Base-by-base conservation (phyloP, 1,140 invertebrate species). In the Varroa destructor region DNA sequence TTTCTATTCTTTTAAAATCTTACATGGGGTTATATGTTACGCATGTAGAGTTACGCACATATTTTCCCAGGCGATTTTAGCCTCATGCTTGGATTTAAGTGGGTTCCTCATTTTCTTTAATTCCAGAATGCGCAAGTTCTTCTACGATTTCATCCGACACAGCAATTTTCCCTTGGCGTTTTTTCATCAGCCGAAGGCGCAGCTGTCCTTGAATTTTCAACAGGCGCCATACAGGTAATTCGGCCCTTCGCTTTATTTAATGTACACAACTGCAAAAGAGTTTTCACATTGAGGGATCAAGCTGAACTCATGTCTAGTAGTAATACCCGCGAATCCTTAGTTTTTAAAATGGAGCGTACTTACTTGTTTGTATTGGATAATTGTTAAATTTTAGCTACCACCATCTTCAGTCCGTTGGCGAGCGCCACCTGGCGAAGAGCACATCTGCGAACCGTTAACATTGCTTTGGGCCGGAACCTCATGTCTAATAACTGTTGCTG, bases 121-220 rank as follows among this genome's bases (percentile, higher is more conserved):
- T 42, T 42, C 40, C 61, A 67, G 61, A 67, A 67, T 40, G 61
- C 61, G 12, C 40, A 40, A 37, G 61, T 67, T 14, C 46, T 67
- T 40, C 14, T 67, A 5, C 61, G 61, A 67, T 67, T 43, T 46
- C 61, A 67, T 8, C 61, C 61, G 61, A 43, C 46, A 12, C 61
- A 46, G 12, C 37, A 40, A 46, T 43, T 14, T 37, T 14, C 8
- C 12, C 61, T 67, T 8, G 61, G 61, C 1, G 37, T 67, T 1
- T 25, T 67, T 46, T 67, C 61, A 8, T 40, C 46, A 37, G 61
- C 40, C 12, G 61, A 67, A 46, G 61, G 61, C 2, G 61, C 61
- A 67, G 61, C 61, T 5, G 12, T 67, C 61, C 1, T 67, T 46
- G 61, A 67, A 12, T 40, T 67, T 1, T 67, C 61, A 25, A 5